These are phyloP conservation scores for Edolisoma coerulescens DNA, from an alignment of 2,113 vertebrate genomes.

Conservation along the genomic window DNA sequence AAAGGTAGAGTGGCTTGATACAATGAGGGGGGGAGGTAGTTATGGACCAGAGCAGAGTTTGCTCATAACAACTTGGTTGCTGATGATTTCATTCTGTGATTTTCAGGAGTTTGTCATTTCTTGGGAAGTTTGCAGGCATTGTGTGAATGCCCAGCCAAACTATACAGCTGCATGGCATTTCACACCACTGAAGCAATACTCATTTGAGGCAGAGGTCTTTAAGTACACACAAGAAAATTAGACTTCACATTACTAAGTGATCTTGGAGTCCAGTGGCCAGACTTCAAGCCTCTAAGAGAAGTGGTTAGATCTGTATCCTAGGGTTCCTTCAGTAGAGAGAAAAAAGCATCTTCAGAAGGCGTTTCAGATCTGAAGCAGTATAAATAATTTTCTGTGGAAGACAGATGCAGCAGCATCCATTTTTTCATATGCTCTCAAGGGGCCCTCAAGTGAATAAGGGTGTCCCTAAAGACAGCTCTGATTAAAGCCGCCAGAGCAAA, in stretches of 20 bases:
- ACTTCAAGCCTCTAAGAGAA: neutral
- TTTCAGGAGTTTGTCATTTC: neutral
- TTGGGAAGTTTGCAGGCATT: neutral
- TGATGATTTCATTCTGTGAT: neutral
- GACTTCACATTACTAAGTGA: neutral
- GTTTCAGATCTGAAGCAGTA: neutral
- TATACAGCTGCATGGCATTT: neutral
- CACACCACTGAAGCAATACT: neutral
- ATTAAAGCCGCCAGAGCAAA: neutral
- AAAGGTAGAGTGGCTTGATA: constrained; percentile 79
- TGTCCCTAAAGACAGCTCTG: neutral
- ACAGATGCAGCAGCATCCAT: neutral
- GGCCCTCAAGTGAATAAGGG: neutral
- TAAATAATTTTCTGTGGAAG: neutral
- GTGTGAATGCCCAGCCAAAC: neutral
- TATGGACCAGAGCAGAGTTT: neutral
- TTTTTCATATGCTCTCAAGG: neutral
- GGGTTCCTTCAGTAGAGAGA: neutral
- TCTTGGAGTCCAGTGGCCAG: neutral
- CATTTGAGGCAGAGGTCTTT: neutral
- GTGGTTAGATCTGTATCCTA: neutral
- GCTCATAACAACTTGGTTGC: rapidly evolving
- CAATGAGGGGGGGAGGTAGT: neutral
- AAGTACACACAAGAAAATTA: neutral
- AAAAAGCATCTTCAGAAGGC: neutral